A percentile compares a stretch with the other conserved stretches of the same genome.
These are phyloP conservation scores for Aspidiotus rigidus DNA, from an alignment of 2,888 invertebrate genomes.

Conservation along the genomic window DNA sequence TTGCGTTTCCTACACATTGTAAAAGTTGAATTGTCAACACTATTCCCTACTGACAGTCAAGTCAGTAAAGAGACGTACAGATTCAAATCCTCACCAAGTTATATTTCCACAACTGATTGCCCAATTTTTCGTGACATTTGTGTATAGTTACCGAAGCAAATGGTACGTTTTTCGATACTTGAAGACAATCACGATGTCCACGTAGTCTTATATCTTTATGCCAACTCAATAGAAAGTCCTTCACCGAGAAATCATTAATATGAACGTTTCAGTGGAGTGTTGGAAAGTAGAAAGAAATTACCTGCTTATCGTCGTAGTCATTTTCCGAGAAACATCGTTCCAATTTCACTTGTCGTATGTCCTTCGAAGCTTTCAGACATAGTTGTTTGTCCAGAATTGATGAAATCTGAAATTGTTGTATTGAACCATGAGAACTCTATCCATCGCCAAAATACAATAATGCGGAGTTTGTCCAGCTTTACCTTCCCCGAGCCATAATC, in stretches of 20 bases:
- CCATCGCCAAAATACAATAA: no score
- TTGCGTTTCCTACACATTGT: no score
- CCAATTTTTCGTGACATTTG: constrained; percentile 79
- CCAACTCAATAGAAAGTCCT: constrained; percentile 61
- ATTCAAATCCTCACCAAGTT: constrained; percentile 48
- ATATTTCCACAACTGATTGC: constrained; percentile 88
- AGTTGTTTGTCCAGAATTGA: neutral
- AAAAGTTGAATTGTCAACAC: no score
- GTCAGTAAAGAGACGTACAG: no score
- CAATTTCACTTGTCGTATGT: constrained; percentile 7
- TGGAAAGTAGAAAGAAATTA: constrained; percentile 3
- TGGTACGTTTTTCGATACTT: constrained; percentile 60
- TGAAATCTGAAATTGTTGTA: constrained; percentile 44
- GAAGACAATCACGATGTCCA: constrained; percentile 68
- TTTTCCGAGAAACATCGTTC: constrained; percentile 20
- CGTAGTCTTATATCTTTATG: constrained; percentile 68
- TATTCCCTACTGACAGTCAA: no score
- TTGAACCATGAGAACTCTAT: constrained; percentile 17
- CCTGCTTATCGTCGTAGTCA: constrained; percentile 21
- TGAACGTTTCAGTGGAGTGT: no score
- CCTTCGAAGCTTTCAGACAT: neutral
- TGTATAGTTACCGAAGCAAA: constrained; percentile 70
- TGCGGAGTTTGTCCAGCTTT: constrained; percentile 9
- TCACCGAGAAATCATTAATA: constrained; percentile 27
- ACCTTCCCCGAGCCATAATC: constrained; percentile 73